Conservation (phyloP, 2,888 invertebrate species). For the Xylota sylvarum region DNA sequence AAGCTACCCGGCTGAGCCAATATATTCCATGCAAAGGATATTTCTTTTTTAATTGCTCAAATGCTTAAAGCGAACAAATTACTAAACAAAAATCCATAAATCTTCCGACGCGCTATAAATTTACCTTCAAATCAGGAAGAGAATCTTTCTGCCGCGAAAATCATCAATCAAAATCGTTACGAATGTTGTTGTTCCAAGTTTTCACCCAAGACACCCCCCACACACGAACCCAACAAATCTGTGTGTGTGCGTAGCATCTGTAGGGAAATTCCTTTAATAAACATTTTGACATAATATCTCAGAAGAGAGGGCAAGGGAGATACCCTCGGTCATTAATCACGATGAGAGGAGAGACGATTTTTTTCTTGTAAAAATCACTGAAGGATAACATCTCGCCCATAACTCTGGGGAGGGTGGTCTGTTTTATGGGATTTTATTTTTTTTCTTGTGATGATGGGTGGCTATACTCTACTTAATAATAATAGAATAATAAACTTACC, state of each 20-base stretch:
- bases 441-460: neutral
- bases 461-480: neutral
- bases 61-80: neutral
- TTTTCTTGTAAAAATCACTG: neutral
- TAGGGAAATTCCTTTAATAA: slow-evolving; percentile 26
- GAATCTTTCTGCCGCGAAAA: slow-evolving; percentile 1
- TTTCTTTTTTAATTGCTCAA: slow-evolving; percentile 26
- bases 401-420: neutral
- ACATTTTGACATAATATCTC: slow-evolving; percentile 19
- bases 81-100: slow-evolving; percentile 6
- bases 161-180: slow-evolving; percentile 45
- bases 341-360: neutral
- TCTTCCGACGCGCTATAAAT: neutral
- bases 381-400: slow-evolving; percentile 19
- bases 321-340: slow-evolving; percentile 44
- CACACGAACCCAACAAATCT: too few relatives aligned
- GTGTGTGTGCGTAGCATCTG: slow-evolving; percentile 26
- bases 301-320: neutral
- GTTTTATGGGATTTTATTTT: slow-evolving; percentile 18
- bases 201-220: too few relatives aligned
- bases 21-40: neutral
- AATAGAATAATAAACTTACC: slow-evolving; percentile 85
- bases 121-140: slow-evolving; percentile 6
- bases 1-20: slow-evolving; percentile 36
- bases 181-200: slow-evolving; percentile 4